Base-by-base conservation (phyloP, 2,797 vertebrate species). In the Petrocephalus sullivani region DNA sequence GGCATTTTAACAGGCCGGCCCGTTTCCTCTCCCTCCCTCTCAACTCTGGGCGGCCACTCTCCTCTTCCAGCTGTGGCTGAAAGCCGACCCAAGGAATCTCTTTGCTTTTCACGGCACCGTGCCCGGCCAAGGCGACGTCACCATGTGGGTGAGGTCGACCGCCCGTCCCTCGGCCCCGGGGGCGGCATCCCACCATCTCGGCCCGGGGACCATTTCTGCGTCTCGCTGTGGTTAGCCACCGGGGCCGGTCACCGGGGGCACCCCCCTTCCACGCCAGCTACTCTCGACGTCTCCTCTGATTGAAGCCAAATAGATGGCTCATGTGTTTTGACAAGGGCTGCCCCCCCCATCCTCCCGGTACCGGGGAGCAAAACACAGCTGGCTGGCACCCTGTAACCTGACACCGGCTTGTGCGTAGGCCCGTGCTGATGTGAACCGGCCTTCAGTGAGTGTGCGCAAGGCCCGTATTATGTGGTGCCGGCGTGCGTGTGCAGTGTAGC, bases 231-330 rank as follows among this genome's bases (percentile, higher is more conserved):
- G 21, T 41, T 19, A 23, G 16, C 8, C 37, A 16, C 19, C 6
- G 0, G 37, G 67, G n/a, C 53, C 14, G 28, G 12, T 56, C 51
- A n/a, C n/a, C 49, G 6, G 28, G 9, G 54, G 2, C 12, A 9
- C 4, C 19, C 12, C 21, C 14, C n/a, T 16, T 10, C 37, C n/a
- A 6, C 12, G 12, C 5, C 41, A 3, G 93, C 94, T 94, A 93
- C 92, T 94, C 91, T 90, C 94, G 92, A 93, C 92, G 94, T 93
- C 92, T 90, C 93, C 93, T 49, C 93, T 92, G 61, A 88, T 3
- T 87, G 21, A 67, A 10, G 49, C 46, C 7, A 41, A 67, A 85
- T 67, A 23, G 51, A n/a, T 2, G 28, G 60, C 28, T 71, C 60
- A 75, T 54, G 54, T 60, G 61, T 85, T 33, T 85, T 85, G 87